Conservation (phyloP, 1,140 invertebrate species). For the Bicyclus anynana region DNA sequence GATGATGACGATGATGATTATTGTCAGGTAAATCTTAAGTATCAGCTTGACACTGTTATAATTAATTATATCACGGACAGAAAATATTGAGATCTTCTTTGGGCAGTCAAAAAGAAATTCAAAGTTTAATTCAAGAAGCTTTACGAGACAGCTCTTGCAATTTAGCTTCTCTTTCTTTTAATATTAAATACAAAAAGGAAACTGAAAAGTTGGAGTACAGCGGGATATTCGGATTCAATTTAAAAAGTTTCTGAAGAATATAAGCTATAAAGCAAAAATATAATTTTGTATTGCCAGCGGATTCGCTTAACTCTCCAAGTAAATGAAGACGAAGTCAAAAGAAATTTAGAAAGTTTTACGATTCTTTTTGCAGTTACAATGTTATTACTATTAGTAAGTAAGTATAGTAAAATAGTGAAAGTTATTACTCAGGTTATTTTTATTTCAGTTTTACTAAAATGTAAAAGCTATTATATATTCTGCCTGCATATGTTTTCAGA, state of each 20-base stretch:
- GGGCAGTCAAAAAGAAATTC: neutral
- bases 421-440: no score
- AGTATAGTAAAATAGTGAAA: no score
- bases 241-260: slow-evolving; percentile 9
- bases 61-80: no score
- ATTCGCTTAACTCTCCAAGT: neutral
- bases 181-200: slow-evolving; percentile 11
- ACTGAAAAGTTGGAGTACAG: neutral
- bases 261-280: neutral
- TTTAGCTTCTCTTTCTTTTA: slow-evolving; percentile 2
- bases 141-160: neutral
- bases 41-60: no score
- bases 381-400: neutral
- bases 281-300: slow-evolving; percentile 5
- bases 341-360: no score
- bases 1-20: no score
- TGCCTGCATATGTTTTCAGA: no score
- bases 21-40: no score
- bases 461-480: no score
- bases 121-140: neutral
- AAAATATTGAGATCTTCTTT: no score
- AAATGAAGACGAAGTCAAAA: neutral
- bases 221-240: slow-evolving; percentile 11
- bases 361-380: no score
- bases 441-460: no score